Evolutionary conservation across 2,113 vertebrate species (phyloP).

Genomic region (Climacteris rufus): DNA sequence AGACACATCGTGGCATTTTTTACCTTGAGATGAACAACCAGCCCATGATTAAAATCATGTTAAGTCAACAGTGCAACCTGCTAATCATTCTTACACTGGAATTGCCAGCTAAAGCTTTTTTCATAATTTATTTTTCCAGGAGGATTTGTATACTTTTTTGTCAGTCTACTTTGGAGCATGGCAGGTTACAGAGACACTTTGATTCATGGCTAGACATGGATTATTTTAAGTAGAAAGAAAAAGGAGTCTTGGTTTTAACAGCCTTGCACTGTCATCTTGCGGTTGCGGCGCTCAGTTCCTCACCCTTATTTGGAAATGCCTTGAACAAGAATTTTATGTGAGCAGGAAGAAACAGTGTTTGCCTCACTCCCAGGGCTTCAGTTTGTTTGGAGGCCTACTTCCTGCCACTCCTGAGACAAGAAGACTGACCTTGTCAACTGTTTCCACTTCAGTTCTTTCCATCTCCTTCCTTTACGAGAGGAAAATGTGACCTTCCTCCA

Average conservation of each 20-base stretch:
- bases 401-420: background rate
- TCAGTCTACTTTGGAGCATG: background rate
- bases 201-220: background rate
- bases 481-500: background rate
- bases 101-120: background rate
- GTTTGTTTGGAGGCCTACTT: conserved; percentile 14
- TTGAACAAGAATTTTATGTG: background rate
- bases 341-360: conserved; percentile 20
- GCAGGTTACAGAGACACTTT: background rate
- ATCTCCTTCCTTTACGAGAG: background rate
- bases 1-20: background rate
- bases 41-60: background rate
- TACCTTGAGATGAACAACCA: background rate
- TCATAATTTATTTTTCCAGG: background rate
- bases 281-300: background rate
- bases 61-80: background rate
- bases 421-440: background rate
- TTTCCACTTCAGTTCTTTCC: background rate
- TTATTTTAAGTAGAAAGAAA: conserved; percentile 41
- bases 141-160: background rate
- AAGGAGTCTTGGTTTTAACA: background rate
- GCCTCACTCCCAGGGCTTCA: background rate
- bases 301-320: conserved; percentile 39
- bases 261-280: conserved; percentile 42
- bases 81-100: background rate